These are phyloP conservation scores for Jaculus jaculus DNA, from an alignment of 2,113 vertebrate genomes.

Conservation along the genomic window DNA sequence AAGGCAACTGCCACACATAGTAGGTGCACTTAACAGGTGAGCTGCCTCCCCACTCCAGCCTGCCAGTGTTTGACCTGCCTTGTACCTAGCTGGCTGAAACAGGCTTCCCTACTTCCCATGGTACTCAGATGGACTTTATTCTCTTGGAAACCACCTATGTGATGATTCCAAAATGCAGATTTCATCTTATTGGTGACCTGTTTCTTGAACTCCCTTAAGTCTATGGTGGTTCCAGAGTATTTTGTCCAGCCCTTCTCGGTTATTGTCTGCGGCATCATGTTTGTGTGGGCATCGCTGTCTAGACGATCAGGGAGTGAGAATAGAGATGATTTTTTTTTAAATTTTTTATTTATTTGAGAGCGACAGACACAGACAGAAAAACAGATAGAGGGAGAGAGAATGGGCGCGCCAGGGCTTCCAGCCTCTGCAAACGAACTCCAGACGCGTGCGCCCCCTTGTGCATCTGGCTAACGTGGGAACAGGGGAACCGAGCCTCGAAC, in stretches of 20 bases:
- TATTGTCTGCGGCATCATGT: background rate
- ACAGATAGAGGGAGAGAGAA: too few relatives aligned
- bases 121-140: background rate
- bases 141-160: background rate
- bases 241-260: background rate
- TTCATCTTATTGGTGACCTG: background rate
- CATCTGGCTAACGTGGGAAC: too few relatives aligned
- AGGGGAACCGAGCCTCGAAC: too few relatives aligned
- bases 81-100: background rate
- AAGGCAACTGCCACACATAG: too few relatives aligned
- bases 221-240: background rate
- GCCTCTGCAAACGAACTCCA: too few relatives aligned
- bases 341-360: too few relatives aligned
- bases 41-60: background rate
- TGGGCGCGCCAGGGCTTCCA: too few relatives aligned
- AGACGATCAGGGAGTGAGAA: background rate
- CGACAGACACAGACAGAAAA: too few relatives aligned
- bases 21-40: too few relatives aligned
- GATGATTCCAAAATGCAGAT: background rate
- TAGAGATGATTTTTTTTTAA: background rate
- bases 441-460: too few relatives aligned
- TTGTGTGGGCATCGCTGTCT: background rate
- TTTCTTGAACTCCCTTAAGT: background rate
- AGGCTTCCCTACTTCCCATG: background rate
- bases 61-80: background rate